These are phyloP conservation scores for Schizothorax lantsangensis DNA, from an alignment of 2,797 vertebrate genomes.

Conservation along the genomic window DNA sequence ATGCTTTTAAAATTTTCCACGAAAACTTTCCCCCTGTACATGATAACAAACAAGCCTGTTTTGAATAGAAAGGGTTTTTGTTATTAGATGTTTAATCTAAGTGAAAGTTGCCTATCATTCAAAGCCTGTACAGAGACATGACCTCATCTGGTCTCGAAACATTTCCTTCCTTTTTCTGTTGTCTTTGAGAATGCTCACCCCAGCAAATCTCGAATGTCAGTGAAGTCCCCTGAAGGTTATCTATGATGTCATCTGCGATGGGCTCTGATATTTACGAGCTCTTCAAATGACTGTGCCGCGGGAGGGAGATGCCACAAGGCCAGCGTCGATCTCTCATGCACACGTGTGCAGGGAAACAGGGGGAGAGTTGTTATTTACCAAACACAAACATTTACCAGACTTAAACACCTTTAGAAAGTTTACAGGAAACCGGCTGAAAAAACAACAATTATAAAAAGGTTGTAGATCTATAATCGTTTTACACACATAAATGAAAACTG, in stretches of 20 bases:
- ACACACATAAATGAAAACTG: background rate
- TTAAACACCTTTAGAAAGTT: constrained; percentile 8
- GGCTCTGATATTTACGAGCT: constrained; percentile 45
- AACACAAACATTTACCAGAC: constrained; percentile 36
- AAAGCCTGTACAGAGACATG: constrained; percentile 6
- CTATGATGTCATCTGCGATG: constrained; percentile 41
- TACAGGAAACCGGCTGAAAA: constrained; percentile 1
- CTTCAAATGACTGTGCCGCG: constrained; percentile 50
- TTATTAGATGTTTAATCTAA: background rate
- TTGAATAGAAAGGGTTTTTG: background rate
- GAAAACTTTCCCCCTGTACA: background rate
- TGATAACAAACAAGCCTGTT: constrained; percentile 9
- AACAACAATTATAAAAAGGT: background rate
- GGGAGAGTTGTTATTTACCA: constrained; percentile 35
- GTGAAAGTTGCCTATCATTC: background rate
- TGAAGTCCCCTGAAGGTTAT: constrained; percentile 50
- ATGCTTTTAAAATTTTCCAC: background rate
- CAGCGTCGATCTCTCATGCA: background rate
- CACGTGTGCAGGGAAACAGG: constrained; percentile 32
- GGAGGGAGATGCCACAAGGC: constrained; percentile 52
- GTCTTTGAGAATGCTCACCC: constrained; percentile 26
- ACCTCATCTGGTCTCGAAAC: background rate
- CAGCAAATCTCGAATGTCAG: constrained; percentile 45
- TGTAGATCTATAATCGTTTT: background rate
- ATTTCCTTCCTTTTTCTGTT: constrained; percentile 28